phyloP scores from a whole-genome alignment of 2,113 vertebrate genomes.

The Isurus oxyrinchus region DNA sequence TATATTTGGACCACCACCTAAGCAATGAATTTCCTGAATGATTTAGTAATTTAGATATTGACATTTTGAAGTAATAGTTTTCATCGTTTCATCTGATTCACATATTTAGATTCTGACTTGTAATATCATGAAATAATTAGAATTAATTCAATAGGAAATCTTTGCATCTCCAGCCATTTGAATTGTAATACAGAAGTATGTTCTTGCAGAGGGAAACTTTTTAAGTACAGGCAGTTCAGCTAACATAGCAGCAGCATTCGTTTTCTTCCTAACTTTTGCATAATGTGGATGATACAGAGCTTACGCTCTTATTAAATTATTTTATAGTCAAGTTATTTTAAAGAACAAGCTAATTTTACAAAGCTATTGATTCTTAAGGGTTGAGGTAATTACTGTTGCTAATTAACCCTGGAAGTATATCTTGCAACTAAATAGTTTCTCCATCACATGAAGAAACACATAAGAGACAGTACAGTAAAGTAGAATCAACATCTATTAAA shows the following conservation, averaged over 20 bases:
- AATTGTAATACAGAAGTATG: neutral
- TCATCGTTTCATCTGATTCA: neutral
- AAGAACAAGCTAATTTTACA: neutral
- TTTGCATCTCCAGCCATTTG: neutral
- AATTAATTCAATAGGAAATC: neutral
- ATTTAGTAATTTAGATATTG: neutral
- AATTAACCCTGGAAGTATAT: neutral
- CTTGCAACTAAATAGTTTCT: too few species aligned
- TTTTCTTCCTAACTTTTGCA: neutral
- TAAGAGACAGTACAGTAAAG: too few species aligned
- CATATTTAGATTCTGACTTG: neutral
- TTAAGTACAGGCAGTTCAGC: neutral
- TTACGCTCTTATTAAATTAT: neutral
- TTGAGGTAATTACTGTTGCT: neutral
- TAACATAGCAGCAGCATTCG: neutral
- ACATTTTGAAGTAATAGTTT: neutral
- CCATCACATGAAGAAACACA: too few species aligned
- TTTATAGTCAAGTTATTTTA: neutral
- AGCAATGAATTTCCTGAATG: neutral
- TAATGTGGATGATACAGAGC: neutral
- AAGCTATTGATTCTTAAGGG: neutral
- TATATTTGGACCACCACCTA: neutral
- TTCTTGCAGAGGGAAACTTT: neutral
- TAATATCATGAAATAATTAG: neutral
- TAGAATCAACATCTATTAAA: too few species aligned